Evolutionary conservation across 2,113 vertebrate genomes (phyloP).

Genomic region (Pelusios castaneus): DNA sequence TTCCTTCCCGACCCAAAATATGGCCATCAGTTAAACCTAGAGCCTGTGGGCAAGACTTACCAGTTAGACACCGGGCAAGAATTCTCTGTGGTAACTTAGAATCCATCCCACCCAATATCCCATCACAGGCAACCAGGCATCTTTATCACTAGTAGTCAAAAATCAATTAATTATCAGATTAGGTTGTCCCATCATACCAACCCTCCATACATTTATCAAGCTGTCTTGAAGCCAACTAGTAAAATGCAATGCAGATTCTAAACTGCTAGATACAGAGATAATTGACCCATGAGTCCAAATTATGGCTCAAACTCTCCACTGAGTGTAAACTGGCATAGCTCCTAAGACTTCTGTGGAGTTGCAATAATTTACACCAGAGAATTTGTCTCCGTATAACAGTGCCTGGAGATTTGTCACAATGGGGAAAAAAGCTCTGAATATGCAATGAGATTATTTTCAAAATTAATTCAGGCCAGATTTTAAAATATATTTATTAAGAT

Average conservation of each 20-base stretch:
- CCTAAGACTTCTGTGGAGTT: background rate
- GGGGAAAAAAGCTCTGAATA: rapidly evolving
- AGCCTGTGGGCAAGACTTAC: too few relatives aligned
- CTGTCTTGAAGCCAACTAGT: too few relatives aligned
- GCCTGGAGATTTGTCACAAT: rapidly evolving
- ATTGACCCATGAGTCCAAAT: background rate
- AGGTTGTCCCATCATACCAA: too few relatives aligned
- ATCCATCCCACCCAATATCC: too few relatives aligned
- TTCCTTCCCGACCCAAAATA: too few relatives aligned
- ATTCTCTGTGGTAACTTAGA: too few relatives aligned
- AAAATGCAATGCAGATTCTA: background rate
- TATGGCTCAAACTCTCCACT: background rate
- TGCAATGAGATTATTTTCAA: background rate
- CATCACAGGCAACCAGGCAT: too few relatives aligned
- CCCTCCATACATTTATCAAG: too few relatives aligned
- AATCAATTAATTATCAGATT: too few relatives aligned
- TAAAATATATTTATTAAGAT: conserved; percentile 50
- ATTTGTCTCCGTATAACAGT: background rate
- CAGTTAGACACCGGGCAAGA: too few relatives aligned
- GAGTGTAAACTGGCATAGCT: background rate
- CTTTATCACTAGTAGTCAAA: too few relatives aligned
- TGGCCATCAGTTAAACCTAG: too few relatives aligned
- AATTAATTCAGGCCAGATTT: conserved; percentile 4
- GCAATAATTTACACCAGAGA: background rate
- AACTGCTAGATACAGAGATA: background rate